Percentiles rank a stretch among this genome's conserved stretches.
Evolutionary conservation across 1,140 invertebrate genomes (phyloP).

Genomic region (Pteromalus puparum): DNA sequence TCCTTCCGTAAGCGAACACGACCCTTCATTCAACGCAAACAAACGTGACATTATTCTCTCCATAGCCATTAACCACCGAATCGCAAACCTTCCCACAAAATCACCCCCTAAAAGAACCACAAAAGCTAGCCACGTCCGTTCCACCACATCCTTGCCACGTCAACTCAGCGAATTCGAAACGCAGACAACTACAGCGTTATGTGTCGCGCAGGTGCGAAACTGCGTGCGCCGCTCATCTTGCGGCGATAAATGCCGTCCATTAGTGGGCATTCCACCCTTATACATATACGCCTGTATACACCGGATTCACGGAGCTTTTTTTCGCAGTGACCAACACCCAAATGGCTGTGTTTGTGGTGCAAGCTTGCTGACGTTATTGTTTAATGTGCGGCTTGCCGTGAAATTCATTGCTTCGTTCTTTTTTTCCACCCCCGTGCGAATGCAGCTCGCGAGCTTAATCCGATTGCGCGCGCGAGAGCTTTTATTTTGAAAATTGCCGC

Average conservation of each 20-base stretch:
- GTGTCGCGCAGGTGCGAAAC: not conserved
- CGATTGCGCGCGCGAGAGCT: not conserved
- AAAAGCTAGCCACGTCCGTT: no score
- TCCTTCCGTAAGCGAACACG: no score
- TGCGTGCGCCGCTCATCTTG: not conserved
- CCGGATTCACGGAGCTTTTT: not conserved
- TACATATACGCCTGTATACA: no score
- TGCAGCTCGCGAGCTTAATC: not conserved
- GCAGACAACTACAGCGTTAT: not conserved
- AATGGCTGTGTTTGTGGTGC: not conserved
- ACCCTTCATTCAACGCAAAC: no score
- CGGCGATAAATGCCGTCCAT: not conserved
- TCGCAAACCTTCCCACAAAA: no score
- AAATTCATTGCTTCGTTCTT: not conserved
- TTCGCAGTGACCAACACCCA: not conserved
- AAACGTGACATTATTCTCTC: no score
- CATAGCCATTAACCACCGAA: no score
- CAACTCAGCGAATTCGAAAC: not conserved
- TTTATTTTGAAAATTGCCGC: not conserved
- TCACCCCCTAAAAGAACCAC: no score
- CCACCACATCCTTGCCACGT: not conserved
- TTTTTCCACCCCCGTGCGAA: no score
- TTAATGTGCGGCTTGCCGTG: not conserved
- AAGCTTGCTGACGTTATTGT: not conserved
- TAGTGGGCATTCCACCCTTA: not conserved